phyloP scores from a whole-genome alignment of 2,888 invertebrate species.

The Ormyrus thymus region DNA sequence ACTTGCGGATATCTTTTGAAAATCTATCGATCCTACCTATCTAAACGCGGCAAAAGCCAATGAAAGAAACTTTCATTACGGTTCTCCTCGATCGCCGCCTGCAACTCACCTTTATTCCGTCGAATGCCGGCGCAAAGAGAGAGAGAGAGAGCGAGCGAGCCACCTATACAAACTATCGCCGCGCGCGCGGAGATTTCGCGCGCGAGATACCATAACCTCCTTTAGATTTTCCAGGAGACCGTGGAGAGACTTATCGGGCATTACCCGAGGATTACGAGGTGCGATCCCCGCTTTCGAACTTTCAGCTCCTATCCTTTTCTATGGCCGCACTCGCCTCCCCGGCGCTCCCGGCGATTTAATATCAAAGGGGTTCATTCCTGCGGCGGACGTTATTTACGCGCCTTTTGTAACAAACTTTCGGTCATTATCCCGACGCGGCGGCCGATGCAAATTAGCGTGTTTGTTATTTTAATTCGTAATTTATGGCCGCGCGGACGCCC shows the following conservation, averaged over 20 bases:
- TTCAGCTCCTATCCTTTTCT: constrained; percentile 8
- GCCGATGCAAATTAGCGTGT: constrained; percentile 51
- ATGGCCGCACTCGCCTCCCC: too few relatives aligned
- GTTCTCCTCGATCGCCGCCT: too few relatives aligned
- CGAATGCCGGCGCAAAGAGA: too few relatives aligned
- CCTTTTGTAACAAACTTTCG: constrained; percentile 48
- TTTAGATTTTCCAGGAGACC: constrained; percentile 35
- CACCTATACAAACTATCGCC: too few relatives aligned
- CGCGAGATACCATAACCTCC: constrained; percentile 27
- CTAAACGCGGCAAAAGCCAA: too few relatives aligned
- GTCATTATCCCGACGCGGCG: constrained; percentile 39
- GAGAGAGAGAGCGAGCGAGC: too few relatives aligned
- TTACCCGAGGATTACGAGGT: constrained; percentile 66
- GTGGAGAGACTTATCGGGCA: constrained; percentile 66
- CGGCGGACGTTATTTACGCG: constrained; percentile 46
- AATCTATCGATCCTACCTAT: too few relatives aligned
- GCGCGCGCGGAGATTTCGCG: background rate
- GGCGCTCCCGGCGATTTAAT: too few relatives aligned
- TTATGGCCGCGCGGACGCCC: constrained; percentile 14
- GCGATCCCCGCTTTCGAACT: constrained; percentile 54
- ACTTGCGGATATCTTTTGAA: too few relatives aligned
- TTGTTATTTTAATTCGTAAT: constrained; percentile 55
- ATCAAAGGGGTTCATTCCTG: background rate
- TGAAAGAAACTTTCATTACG: too few relatives aligned
- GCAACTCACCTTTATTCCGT: too few relatives aligned